Conservation (phyloP, 2,113 vertebrate genomes). For the Cyrtonyx montezumae region DNA sequence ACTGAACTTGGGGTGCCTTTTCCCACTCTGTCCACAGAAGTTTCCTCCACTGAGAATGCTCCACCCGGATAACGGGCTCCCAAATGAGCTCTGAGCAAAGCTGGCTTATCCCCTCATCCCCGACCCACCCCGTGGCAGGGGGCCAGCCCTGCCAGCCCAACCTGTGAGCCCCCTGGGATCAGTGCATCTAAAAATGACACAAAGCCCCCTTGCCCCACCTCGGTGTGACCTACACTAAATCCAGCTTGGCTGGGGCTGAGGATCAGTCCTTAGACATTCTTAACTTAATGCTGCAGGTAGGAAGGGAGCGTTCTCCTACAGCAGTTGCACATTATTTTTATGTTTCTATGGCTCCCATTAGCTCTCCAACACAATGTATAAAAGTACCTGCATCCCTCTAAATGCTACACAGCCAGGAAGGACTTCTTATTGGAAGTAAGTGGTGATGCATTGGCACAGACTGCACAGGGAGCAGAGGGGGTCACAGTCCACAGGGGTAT, state of each 20-base stretch:
- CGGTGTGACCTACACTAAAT: conserved; percentile 44
- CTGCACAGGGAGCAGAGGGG: too few species aligned
- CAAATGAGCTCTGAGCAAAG: conserved; percentile 57
- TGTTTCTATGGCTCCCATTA: neutral
- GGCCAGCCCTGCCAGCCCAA: conserved; percentile 62
- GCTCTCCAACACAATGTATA: neutral
- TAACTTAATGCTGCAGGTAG: conserved; percentile 68
- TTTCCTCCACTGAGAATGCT: neutral
- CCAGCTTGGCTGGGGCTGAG: conserved; percentile 66
- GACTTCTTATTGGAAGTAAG: too few species aligned
- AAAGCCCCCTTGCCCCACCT: conserved; percentile 64
- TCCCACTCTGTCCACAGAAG: conserved; percentile 9
- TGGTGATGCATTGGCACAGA: too few species aligned
- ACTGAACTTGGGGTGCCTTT: neutral
- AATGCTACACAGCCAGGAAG: neutral
- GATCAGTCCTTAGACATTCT: conserved; percentile 64
- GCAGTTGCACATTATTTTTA: conserved; percentile 37
- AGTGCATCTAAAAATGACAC: conserved; percentile 67
- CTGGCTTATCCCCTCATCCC: conserved; percentile 56
- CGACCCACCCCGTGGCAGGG: neutral
- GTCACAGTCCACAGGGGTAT: too few species aligned
- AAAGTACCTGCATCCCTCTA: neutral
- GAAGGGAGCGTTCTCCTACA: neutral
- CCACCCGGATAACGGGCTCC: conserved; percentile 18
- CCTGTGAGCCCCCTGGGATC: conserved; percentile 7